Evolutionary conservation across 2,797 vertebrate species (phyloP).

Genomic region (Schizopygopsis pylzovi): DNA sequence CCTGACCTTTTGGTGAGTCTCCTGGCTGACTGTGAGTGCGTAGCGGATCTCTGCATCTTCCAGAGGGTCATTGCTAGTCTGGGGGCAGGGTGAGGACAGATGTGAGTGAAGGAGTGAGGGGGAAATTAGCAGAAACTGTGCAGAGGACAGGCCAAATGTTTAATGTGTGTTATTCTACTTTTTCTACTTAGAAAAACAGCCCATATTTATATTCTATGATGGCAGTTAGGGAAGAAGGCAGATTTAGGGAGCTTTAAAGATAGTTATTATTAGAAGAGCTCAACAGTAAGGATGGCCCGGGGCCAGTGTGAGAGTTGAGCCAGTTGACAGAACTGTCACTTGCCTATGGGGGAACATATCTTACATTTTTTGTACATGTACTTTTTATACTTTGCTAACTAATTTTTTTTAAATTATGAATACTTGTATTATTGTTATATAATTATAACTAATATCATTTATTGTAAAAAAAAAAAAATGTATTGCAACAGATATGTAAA

Average conservation of each 20-base stretch:
- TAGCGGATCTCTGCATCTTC: constrained; percentile 90
- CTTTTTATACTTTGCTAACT: background rate
- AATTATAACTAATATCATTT: background rate
- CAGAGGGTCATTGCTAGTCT: constrained; percentile 76
- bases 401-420: background rate
- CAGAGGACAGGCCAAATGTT: constrained; percentile 45
- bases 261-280: background rate
- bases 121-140: constrained; percentile 45
- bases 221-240: constrained; percentile 6
- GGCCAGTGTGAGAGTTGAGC: background rate
- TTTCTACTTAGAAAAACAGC: background rate
- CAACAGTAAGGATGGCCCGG: background rate
- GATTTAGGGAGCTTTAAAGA: constrained; percentile 20
- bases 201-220: constrained; percentile 5
- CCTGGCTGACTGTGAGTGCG: constrained; percentile 92
- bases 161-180: constrained; percentile 18
- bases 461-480: no score
- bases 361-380: background rate
- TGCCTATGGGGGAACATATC: background rate
- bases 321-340: background rate
- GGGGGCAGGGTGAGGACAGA: constrained; percentile 70
- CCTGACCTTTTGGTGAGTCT: constrained; percentile 92
- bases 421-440: background rate
- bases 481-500: background rate
- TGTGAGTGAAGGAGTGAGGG: constrained; percentile 58